phyloP scores from a whole-genome alignment of 2,113 vertebrate species.

The Callopanchax toddi region DNA sequence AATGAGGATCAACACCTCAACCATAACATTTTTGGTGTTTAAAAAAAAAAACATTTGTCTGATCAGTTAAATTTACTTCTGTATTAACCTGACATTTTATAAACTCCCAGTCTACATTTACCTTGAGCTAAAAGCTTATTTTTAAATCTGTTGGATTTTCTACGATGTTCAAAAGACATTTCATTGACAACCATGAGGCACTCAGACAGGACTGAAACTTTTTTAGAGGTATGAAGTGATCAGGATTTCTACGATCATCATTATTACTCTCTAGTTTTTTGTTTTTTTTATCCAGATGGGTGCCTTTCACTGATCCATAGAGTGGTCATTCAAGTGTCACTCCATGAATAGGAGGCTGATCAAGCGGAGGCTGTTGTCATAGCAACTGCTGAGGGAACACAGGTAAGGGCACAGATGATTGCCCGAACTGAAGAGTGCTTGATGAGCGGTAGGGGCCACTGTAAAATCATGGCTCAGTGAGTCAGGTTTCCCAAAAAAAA shows the following conservation, averaged over 20 bases:
- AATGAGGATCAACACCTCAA: too few species aligned
- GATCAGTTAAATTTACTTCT: neutral
- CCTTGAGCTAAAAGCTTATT: neutral
- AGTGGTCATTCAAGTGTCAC: conserved; percentile 79
- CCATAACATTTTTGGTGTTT: too few species aligned
- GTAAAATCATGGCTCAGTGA: conserved; percentile 66
- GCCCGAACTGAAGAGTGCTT: conserved; percentile 75
- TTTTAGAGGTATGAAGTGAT: conserved; percentile 38
- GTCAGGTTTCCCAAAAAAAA: conserved; percentile 40
- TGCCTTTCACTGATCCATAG: conserved; percentile 69
- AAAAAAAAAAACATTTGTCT: too few species aligned
- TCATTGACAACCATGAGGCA: conserved; percentile 8
- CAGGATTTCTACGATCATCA: conserved; percentile 39
- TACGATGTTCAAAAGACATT: neutral
- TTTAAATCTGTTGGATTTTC: neutral
- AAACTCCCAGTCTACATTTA: neutral
- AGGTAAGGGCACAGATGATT: conserved; percentile 79
- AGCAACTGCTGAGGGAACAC: conserved; percentile 71
- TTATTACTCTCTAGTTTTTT: conserved; percentile 39
- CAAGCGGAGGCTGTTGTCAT: conserved; percentile 77
- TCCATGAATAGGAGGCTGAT: conserved; percentile 76
- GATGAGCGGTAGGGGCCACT: conserved; percentile 69
- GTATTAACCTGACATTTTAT: neutral
- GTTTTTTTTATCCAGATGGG: conserved; percentile 63
- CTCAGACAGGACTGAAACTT: conserved; percentile 24